phyloP scores from a whole-genome alignment of 2,113 vertebrate species.

The Ictidomys tridecemlineatus region DNA sequence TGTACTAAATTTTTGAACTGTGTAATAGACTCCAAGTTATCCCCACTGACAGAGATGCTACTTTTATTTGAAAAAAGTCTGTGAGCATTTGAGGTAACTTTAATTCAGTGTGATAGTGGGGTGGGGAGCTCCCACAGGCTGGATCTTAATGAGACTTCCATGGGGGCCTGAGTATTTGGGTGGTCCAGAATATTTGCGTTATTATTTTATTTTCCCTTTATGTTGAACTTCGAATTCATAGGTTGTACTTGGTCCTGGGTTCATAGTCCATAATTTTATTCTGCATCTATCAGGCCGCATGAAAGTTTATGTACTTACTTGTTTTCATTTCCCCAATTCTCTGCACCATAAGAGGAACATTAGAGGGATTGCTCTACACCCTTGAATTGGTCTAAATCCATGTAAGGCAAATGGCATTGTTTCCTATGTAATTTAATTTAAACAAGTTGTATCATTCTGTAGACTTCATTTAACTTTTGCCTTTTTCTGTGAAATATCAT shows the following conservation, averaged over 20 bases:
- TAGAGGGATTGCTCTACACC: neutral
- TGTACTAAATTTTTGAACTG: neutral
- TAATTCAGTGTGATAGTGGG: neutral
- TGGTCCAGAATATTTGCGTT: neutral
- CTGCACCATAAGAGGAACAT: neutral
- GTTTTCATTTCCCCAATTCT: neutral
- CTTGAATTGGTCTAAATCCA: neutral
- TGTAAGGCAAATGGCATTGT: neutral
- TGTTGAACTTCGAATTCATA: neutral
- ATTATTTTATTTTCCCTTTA: neutral
- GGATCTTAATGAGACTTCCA: neutral
- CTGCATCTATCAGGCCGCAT: neutral
- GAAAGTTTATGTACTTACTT: neutral
- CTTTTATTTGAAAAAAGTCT: neutral
- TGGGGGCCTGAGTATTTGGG: neutral
- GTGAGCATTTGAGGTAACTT: neutral
- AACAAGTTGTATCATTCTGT: neutral
- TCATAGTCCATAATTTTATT: neutral
- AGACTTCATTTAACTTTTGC: neutral
- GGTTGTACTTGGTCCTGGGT: neutral
- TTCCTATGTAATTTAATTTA: slow-evolving; percentile 23
- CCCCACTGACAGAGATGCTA: neutral
- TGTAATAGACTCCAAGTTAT: neutral
- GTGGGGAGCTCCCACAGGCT: neutral
- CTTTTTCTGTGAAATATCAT: neutral